phyloP scores from a whole-genome alignment of 2,888 invertebrate species.

The Torymus texanus region DNA sequence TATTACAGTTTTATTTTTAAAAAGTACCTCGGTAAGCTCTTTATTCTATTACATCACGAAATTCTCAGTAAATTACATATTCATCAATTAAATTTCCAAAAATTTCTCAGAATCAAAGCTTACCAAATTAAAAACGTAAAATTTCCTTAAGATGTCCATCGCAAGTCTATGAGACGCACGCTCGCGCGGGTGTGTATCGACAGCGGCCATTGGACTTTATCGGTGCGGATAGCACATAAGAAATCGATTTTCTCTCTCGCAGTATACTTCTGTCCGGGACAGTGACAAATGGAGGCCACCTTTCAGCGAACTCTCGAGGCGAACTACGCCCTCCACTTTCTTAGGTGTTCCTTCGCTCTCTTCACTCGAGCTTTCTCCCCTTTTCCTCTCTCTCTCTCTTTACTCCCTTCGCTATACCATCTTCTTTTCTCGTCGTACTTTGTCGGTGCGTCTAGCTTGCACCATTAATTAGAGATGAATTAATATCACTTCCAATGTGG shows the following conservation, averaged over 20 bases:
- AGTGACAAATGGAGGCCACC: slow-evolving; percentile 72
- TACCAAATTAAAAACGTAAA: neutral
- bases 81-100: too few species aligned
- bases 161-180: too few species aligned
- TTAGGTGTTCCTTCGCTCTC: slow-evolving; percentile 59
- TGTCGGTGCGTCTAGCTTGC: neutral
- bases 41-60: too few species aligned
- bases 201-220: slow-evolving; percentile 58
- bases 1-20: too few species aligned
- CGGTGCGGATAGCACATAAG: slow-evolving; percentile 65
- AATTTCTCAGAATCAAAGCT: too few species aligned
- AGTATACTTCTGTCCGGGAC: slow-evolving; percentile 72
- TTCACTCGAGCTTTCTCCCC: slow-evolving; percentile 9
- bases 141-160: neutral
- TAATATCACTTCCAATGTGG: slow-evolving; percentile 59
- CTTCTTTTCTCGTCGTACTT: slow-evolving; percentile 27
- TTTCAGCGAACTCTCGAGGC: slow-evolving; percentile 67
- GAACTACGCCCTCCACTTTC: slow-evolving; percentile 65
- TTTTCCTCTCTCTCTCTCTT: slow-evolving; percentile 35
- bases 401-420: neutral
- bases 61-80: too few species aligned
- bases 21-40: too few species aligned
- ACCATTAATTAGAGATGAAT: slow-evolving; percentile 70
- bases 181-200: slow-evolving; percentile 5
- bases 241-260: slow-evolving; percentile 70